Base-by-base conservation (phyloP, 2,888 invertebrate genomes). In the Cheilosia soror region DNA sequence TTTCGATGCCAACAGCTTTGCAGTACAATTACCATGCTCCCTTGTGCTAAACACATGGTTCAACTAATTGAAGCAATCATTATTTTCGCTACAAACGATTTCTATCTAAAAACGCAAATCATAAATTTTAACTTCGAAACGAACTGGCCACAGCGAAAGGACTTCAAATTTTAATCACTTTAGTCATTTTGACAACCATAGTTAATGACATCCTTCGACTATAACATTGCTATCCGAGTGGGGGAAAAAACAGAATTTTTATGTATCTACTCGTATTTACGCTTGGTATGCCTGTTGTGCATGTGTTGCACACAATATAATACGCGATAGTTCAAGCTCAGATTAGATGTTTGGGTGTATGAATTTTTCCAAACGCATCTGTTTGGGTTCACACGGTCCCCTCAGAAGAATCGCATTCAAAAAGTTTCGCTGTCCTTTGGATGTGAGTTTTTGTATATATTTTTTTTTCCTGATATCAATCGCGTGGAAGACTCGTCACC, bases 181-280 rank as follows among this genome's bases (percentile, higher is more conserved):
- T 75, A 63, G 83, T 69, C 79, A 73, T 73, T 75, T 75, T 75
- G 79, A 73, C 79, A 73, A 75, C 73, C 58, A 25, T 33, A 71
- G 57, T 84, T 79, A 84, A 84, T 84, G 83, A 84, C 83, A 84
- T 84, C 83, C 79, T 78, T 69, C 53, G 68, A 58, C 73, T 73
- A 83, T 79, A 68, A 51, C 31, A 55, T 37, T 31, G 51, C 66
- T 83, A 83, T 83, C 72, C 13, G 11, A 37, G 11, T 37, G 37
- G 37, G 37, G 37, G 11, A 11, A 2, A 0, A 37, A 37, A 57
- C 25, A 20, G 20, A 71, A n/a, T n/a, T n/a, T n/a, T n/a, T 63
- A 15, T 29, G 11, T 47, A 40, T 62, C 55, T 66, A n/a, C n/a
- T n/a, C n/a, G n/a, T n/a, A 25, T 25, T 13, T 53, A 60, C 66